A percentile compares a stretch with the other conserved stretches of the same genome.
phyloP scores from a whole-genome alignment of 2,797 vertebrate species.

The Pachyuromys duprasi region DNA sequence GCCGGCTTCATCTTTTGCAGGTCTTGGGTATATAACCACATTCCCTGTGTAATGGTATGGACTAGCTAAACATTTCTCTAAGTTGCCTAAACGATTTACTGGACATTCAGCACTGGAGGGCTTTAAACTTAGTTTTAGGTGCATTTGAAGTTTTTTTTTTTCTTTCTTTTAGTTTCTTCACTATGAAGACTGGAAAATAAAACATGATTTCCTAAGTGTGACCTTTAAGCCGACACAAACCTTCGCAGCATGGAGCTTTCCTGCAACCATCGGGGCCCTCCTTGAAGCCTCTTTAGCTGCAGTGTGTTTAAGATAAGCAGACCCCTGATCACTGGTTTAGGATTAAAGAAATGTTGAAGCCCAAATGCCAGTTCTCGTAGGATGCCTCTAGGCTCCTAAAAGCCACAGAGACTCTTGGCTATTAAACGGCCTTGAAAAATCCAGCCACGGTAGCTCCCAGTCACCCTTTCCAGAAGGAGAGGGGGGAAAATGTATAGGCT shows the following conservation, averaged over 20 bases:
- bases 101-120: no score
- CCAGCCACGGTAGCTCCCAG: neutral
- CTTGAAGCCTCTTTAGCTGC: neutral
- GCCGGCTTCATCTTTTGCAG: neutral
- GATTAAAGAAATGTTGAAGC: constrained; percentile 64
- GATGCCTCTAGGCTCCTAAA: constrained; percentile 62
- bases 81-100: constrained; percentile 23
- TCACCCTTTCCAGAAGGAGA: constrained; percentile 1
- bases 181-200: constrained; percentile 35
- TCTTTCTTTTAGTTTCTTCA: constrained; percentile 57
- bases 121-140: constrained; percentile 46
- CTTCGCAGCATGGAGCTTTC: neutral
- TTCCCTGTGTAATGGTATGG: neutral
- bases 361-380: constrained; percentile 60
- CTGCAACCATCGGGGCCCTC: neutral
- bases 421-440: constrained; percentile 64
- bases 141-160: constrained; percentile 29
- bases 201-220: constrained; percentile 26
- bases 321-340: neutral
- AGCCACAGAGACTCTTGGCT: constrained; percentile 32
- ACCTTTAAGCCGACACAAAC: neutral
- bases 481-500: constrained; percentile 46
- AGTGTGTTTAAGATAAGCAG: neutral
- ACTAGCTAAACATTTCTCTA: constrained; percentile 40
- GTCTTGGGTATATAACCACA: neutral